Evolutionary conservation across 1,140 invertebrate genomes (phyloP).

Genomic region (Popillia japonica): DNA sequence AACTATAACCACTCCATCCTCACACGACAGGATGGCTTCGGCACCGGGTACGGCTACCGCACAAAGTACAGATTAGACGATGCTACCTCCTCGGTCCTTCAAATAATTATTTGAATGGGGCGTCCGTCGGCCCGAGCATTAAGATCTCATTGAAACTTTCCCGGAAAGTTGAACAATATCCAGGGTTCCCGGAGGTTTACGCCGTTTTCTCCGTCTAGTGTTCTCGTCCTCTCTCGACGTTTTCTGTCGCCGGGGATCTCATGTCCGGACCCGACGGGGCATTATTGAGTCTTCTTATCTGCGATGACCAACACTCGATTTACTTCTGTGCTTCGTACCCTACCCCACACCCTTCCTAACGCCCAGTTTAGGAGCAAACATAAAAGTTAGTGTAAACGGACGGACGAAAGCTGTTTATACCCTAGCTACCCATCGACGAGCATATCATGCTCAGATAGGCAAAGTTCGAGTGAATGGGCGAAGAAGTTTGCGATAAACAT

Average conservation of each 20-base stretch:
- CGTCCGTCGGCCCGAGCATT: slow-evolving; percentile 10
- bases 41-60: background rate
- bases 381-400: slow-evolving; percentile 18
- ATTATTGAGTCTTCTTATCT: slow-evolving; percentile 19
- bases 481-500: background rate
- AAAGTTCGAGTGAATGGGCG: background rate
- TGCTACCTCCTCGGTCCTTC: background rate
- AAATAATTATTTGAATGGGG: slow-evolving; percentile 13
- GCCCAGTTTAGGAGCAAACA: background rate
- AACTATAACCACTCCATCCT: background rate
- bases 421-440: background rate
- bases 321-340: background rate
- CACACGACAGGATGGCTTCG: background rate
- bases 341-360: no score
- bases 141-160: slow-evolving; percentile 18
- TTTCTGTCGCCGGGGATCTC: background rate
- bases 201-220: background rate
- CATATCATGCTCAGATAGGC: background rate
- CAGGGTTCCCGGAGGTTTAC: background rate
- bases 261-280: background rate
- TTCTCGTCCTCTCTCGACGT: background rate
- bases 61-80: background rate
- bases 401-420: slow-evolving; percentile 9
- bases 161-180: slow-evolving; percentile 14
- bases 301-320: background rate